Conservation (phyloP, 2,888 invertebrate species). For the Charanyca ferruginea region DNA sequence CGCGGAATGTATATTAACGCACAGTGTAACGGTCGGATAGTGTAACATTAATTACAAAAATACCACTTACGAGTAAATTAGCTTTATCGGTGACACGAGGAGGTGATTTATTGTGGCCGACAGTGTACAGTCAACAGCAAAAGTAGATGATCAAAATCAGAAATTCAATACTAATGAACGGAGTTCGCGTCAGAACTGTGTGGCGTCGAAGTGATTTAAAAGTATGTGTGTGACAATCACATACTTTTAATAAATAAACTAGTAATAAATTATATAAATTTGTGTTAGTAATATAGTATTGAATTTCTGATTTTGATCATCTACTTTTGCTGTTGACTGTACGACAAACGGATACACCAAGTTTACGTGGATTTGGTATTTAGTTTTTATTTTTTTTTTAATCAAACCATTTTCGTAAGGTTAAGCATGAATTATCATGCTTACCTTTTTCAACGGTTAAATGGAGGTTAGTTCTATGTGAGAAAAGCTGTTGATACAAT, state of each 20-base stretch:
- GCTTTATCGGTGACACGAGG: constrained; percentile 68
- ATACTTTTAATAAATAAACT: no score
- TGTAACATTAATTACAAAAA: constrained; percentile 74
- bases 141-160: no score
- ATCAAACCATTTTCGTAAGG: background rate
- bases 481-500: no score
- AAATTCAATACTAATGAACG: no score
- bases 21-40: constrained; percentile 66
- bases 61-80: constrained; percentile 75
- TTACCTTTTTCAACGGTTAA: background rate
- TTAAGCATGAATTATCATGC: background rate
- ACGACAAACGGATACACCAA: constrained; percentile 54
- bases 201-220: no score
- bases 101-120: constrained; percentile 66
- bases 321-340: no score
- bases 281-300: no score
- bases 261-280: no score
- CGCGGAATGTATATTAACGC: constrained; percentile 68
- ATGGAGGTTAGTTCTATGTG: background rate
- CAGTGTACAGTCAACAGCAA: no score
- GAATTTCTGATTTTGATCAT: no score
- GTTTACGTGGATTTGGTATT: constrained; percentile 29
- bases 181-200: no score
- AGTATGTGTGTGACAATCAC: no score
- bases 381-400: background rate